Base-by-base conservation (phyloP, 2,113 vertebrate genomes). In the Corvus cornix region DNA sequence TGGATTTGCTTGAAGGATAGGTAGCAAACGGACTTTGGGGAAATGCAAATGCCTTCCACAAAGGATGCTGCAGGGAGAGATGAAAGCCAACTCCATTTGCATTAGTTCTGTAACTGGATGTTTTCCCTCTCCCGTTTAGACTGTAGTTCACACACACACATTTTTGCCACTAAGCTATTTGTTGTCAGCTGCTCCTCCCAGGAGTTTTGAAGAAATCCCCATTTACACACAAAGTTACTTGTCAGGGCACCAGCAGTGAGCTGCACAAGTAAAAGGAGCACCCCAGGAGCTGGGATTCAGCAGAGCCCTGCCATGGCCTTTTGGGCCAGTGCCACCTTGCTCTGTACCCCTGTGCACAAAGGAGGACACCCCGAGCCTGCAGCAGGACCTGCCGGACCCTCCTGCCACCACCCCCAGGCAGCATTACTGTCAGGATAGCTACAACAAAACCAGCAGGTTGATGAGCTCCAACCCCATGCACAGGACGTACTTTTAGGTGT, bases 51-150 rank as follows among this genome's bases (percentile, higher is more conserved):
- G 56, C 76, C 70, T 96, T 94, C 78, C 87, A 96, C 70, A 85
- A 60, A 90, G 95, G 95, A 90, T 67, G 93, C 90, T 85, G 93
- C 93, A 91, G 94, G 78, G 82, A 94, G 78, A 97, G 91, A 96
- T 94, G 92, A 96, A 96, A 96, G 93, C 95, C 95, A 96, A 85
- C 81, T 87, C 72, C 78, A 94, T 89, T 89, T 95, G 90, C 87
- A 94, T 96, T 73, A 96, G 78, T 93, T 93, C 94, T 35, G 1
- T 93, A 95, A 93, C 87, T 96, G 93, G 89, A 95, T 93, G 85
- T 91, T 96, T 96, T 93, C 75, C 63, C 78, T 92, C 87, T 95
- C 76, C 62, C 14, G 1, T 89, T 94, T n/a, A 73, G 84, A 43
- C 84, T 80, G 69, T 73, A 76, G 48, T 62, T 95, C 90, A 78